phyloP scores from a whole-genome alignment of 2,113 vertebrate species.

The Tyrannus savana region DNA sequence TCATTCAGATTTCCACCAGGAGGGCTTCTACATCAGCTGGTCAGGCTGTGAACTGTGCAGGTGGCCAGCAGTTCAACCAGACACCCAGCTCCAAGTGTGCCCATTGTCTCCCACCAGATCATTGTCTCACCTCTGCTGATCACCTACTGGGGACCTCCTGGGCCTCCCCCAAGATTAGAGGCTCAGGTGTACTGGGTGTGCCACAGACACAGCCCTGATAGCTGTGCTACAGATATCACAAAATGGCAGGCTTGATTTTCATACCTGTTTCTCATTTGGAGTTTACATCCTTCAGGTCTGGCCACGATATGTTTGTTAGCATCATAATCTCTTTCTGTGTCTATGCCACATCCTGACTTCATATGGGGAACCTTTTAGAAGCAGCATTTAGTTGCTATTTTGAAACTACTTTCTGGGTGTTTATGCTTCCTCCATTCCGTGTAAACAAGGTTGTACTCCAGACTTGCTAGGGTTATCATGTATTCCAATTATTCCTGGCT shows the following conservation, averaged over 20 bases:
- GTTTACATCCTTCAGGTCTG: neutral
- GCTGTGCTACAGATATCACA: neutral
- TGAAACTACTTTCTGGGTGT: neutral
- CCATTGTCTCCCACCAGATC: neutral
- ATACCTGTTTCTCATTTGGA: neutral
- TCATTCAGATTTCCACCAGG: neutral
- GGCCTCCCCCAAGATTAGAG: neutral
- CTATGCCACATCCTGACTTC: neutral
- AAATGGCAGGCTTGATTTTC: neutral
- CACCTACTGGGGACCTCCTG: neutral
- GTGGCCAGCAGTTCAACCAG: neutral
- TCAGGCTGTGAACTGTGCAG: neutral
- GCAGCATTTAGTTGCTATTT: neutral
- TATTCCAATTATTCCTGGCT: neutral
- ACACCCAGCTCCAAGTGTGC: neutral
- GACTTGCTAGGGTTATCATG: neutral
- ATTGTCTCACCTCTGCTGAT: neutral
- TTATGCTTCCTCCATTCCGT: neutral
- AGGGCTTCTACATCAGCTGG: fast-evolving
- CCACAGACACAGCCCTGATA: neutral
- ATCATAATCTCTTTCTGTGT: neutral
- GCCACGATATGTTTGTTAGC: neutral
- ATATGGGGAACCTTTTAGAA: neutral
- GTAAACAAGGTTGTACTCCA: neutral
- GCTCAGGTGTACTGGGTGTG: neutral